Base-by-base conservation (phyloP, 2,888 invertebrate species). In the Rhorus exstirpatorius region DNA sequence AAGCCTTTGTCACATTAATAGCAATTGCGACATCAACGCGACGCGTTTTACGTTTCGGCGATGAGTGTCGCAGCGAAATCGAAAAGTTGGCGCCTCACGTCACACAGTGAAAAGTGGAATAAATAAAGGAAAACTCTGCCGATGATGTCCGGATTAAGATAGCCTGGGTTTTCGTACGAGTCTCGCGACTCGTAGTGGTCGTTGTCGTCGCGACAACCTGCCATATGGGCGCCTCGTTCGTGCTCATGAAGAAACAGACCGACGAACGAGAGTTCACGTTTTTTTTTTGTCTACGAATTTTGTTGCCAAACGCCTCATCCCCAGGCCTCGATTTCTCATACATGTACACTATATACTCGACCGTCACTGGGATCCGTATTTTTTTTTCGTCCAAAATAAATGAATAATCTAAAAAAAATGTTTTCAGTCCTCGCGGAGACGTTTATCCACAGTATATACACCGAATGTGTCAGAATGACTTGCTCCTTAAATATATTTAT, bases 151-250 rank as follows among this genome's bases (percentile, higher is more conserved):
- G n/a, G 38, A 68, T 68, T n/a, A 14, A 38, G 53, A 51, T 53
- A 8, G 7, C 12, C 41, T 19, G 35, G 51, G 53, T 31, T 14
- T 68, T 38, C 4, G 8, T 19, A 19, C 7, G 17, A 38, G 21
- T 53, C n/a, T 53, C 46, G 2, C 31, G 49, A 26, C 26, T 49
- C 46, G 49, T 49, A 1, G 49, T 31, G 67, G 17, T 51, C 31
- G 14, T 35, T 53, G 38, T 19, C 67, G 68, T 68, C 53, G 68
- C 68, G 68, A 53, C 68, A 19, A 53, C 24, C 68, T 21, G 4
- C 38, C 10, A n/a, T 21, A n/a, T 6, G 35, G 53, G 68, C 68
- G 53, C 68, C 68, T n/a, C 7, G 38, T 38, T 53, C 68, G 7
- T 21, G 38, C 3, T 14, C n/a, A n/a, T n/a, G 19, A 8, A 19